These are phyloP conservation scores for Hydrolagus affinis DNA, from an alignment of 2,113 vertebrate genomes.

Conservation along the genomic window DNA sequence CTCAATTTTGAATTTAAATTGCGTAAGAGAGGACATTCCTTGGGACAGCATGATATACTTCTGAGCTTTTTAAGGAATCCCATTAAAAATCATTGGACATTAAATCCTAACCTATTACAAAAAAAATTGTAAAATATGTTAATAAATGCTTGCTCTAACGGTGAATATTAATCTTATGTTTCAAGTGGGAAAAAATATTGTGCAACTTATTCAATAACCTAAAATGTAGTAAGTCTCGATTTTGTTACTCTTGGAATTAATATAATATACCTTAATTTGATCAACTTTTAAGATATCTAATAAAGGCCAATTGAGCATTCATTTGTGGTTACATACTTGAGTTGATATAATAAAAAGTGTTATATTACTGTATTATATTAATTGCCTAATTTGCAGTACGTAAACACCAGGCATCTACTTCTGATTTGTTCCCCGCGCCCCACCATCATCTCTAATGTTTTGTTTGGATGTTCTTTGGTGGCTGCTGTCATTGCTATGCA, in stretches of 20 bases:
- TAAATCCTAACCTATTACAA: too few species aligned
- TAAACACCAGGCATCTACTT: background rate
- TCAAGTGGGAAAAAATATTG: background rate
- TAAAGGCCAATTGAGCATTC: too few species aligned
- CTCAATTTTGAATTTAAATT: too few species aligned
- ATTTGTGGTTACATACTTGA: background rate
- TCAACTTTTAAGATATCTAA: background rate
- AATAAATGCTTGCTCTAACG: background rate
- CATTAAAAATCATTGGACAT: too few species aligned
- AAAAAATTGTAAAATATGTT: background rate
- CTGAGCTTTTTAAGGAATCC: too few species aligned
- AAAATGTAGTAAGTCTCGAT: background rate
- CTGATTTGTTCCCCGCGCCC: background rate
- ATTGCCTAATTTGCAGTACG: background rate
- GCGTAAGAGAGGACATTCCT: too few species aligned
- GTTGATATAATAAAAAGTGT: constrained; percentile 2
- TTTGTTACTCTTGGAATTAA: background rate
- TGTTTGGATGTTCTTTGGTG: background rate
- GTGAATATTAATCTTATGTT: background rate
- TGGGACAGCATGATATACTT: too few species aligned
- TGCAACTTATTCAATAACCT: background rate
- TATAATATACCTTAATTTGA: background rate
- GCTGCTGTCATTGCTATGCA: constrained; percentile 32
- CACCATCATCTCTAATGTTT: background rate
- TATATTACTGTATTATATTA: background rate